phyloP scores from a whole-genome alignment of 2,888 invertebrate species.

The Creontiades dilutus region DNA sequence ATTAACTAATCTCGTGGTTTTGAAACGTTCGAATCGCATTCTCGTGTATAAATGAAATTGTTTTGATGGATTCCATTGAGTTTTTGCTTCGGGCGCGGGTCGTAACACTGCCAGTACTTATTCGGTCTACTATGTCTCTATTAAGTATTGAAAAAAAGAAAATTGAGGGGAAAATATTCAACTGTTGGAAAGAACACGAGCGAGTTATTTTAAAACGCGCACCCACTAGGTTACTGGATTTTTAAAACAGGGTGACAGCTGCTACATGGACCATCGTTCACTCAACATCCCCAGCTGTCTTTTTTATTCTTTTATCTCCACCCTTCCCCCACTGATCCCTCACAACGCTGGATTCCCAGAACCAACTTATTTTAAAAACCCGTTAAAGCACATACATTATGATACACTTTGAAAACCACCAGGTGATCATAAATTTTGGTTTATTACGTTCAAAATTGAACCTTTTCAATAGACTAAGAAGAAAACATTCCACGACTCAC shows the following conservation, averaged over 20 bases:
- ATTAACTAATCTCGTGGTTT: too few relatives aligned
- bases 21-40: not conserved
- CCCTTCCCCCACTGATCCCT: not conserved
- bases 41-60: not conserved
- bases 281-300: not conserved
- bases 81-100: not conserved
- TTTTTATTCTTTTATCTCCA: not conserved
- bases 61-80: slow-evolving; percentile 19
- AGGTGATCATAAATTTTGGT: too few relatives aligned
- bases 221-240: not conserved
- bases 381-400: not conserved
- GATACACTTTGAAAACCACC: too few relatives aligned
- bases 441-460: too few relatives aligned
- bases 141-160: not conserved
- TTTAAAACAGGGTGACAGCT: not conserved
- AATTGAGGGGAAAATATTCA: not conserved
- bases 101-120: not conserved
- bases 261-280: not conserved
- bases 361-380: not conserved
- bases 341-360: not conserved
- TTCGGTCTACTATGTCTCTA: not conserved
- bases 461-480: too few relatives aligned
- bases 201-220: not conserved
- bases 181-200: not conserved
- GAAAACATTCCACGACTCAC: too few relatives aligned